phyloP scores from a whole-genome alignment of 30 jellyfish, hydroid and myxozoan species.

The Aurelia coerulea region DNA sequence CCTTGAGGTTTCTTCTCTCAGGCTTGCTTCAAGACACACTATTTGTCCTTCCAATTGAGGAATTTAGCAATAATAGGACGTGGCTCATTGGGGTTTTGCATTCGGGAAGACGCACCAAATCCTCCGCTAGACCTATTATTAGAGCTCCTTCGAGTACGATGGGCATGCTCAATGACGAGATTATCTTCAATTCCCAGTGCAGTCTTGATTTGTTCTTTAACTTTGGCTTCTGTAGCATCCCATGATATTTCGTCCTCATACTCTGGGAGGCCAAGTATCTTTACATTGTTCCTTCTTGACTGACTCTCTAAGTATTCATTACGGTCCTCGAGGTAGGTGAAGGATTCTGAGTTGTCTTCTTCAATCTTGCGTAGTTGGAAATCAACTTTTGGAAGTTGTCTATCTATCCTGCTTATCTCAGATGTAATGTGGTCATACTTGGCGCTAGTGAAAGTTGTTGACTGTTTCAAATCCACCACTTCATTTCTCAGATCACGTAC shows the following conservation, averaged over 20 bases:
- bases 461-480: no score
- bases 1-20: conserved; percentile 23
- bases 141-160: neutral
- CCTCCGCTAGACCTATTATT: neutral
- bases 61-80: no score
- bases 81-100: neutral
- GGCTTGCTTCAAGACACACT: conserved; percentile 25
- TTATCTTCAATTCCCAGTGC: neutral
- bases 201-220: no score
- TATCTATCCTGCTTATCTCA: no score
- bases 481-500: no score
- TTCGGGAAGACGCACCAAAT: conserved; percentile 4
- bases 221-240: neutral
- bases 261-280: neutral
- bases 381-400: no score
- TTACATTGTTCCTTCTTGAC: neutral
- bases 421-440: no score
- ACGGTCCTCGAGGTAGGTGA: no score
- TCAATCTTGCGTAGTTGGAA: no score
- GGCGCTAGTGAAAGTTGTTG: no score
- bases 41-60: neutral
- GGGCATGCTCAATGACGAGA: conserved; percentile 9
- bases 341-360: no score
- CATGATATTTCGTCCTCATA: neutral
- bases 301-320: neutral